A percentile compares a stretch with the other conserved stretches of the same genome.
Conservation (phyloP, 2,888 invertebrate species). For the Acronicta alni region DNA sequence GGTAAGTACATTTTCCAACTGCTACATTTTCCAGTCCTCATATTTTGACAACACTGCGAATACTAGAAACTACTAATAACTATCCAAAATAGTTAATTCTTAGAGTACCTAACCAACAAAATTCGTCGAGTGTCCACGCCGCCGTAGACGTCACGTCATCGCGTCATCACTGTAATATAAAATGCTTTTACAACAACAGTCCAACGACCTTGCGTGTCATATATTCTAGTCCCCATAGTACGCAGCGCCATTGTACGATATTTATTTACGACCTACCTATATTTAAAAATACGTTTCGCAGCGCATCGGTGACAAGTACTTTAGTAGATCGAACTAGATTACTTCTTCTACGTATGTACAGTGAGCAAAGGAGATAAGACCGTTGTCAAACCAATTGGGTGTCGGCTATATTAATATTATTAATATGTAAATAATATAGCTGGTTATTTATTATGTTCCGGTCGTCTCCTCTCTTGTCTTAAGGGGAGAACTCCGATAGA, state of each 20-base stretch:
- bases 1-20: too few relatives aligned
- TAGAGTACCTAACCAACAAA: constrained; percentile 10
- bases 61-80: too few relatives aligned
- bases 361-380: constrained; percentile 4
- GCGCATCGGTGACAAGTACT: constrained; percentile 12
- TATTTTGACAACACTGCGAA: too few relatives aligned
- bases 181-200: constrained; percentile 19
- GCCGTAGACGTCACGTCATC: not conserved
- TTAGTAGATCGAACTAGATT: constrained; percentile 32
- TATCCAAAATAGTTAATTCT: too few relatives aligned
- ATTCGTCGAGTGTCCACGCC: constrained; percentile 21
- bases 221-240: constrained; percentile 43
- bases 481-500: too few relatives aligned
- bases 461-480: constrained; percentile 2
- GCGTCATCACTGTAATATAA: constrained; percentile 13
- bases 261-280: constrained; percentile 38
- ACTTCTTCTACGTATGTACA: constrained; percentile 12
- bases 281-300: constrained; percentile 47
- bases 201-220: constrained; percentile 52
- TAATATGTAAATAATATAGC: too few relatives aligned
- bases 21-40: too few relatives aligned
- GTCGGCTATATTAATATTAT: too few relatives aligned
- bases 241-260: constrained; percentile 27
- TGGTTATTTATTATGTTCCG: too few relatives aligned
- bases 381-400: too few relatives aligned